Evolutionary conservation across 2,888 invertebrate species (phyloP).

Genomic region (Clanis bilineata): DNA sequence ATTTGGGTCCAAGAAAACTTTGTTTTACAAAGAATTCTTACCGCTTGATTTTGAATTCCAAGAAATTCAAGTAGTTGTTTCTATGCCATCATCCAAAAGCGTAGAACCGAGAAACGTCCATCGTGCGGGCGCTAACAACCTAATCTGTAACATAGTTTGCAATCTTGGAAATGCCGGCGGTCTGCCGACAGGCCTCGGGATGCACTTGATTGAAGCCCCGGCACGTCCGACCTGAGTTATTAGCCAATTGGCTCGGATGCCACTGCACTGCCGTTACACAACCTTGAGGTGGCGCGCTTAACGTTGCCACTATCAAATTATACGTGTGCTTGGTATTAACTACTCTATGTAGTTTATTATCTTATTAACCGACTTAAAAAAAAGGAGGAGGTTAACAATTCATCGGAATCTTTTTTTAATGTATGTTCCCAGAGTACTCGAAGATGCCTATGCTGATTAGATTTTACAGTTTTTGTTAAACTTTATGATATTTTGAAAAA

Average conservation of each 20-base stretch:
- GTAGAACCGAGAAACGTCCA: not conserved
- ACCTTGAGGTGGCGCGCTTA: not conserved
- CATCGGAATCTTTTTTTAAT: too few species aligned
- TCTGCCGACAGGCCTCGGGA: constrained; percentile 3
- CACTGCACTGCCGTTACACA: not conserved
- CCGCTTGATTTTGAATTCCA: too few species aligned
- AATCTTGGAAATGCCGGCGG: constrained; percentile 15
- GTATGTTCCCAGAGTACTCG: too few species aligned
- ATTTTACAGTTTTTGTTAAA: too few species aligned
- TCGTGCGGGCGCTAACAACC: not conserved
- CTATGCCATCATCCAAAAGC: not conserved
- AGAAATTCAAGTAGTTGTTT: too few species aligned
- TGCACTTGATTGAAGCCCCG: constrained; percentile 8
- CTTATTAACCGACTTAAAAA: too few species aligned
- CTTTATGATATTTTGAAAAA: too few species aligned
- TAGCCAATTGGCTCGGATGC: constrained; percentile 13
- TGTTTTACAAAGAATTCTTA: too few species aligned
- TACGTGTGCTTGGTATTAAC: constrained; percentile 6
- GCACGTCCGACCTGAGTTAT: not conserved
- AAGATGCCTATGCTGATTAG: too few species aligned
- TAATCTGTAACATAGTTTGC: constrained; percentile 13
- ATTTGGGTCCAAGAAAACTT: too few species aligned
- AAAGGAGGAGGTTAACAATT: too few species aligned
- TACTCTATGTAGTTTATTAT: not conserved
- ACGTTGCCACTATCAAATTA: not conserved